Evolutionary conservation across 2,113 vertebrate species (phyloP), one percentile per base, ranked within the genome.

Genomic region (Geothlypis trichas): DNA sequence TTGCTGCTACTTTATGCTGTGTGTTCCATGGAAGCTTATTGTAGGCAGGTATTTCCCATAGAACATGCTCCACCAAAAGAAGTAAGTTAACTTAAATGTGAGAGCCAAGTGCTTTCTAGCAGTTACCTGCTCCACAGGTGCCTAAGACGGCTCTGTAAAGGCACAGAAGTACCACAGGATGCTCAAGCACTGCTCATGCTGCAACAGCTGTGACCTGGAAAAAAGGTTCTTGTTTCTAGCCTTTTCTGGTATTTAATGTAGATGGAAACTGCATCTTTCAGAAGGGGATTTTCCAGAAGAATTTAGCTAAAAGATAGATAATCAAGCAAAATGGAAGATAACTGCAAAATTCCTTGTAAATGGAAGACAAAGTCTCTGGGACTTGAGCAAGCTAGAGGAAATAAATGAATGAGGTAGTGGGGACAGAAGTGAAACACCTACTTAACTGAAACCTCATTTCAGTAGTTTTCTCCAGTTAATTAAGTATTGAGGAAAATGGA

Each of bases 401-500:
- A 78, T 81, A 97, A 95, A 94, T 89, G 86, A 96, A 94, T 90
- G 73, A 94, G 88, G 31, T 78, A 89, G 86, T 14, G 22, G 54
- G 80, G 66, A 94, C 86, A 92, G 86, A 95, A 95, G 69, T 72
- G 80, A 95, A 94, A 97, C 84, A 92, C 89, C 84, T 90, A 95
- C 86, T 96, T 89, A 89, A 92, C 69, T 68, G 93, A 95, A 97
- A 94, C 57, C 77, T 91, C 73, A 82, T 95, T 95, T 96, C 94
- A 88, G 68, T 68, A 89, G 58, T 93, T 93, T 95, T 89, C 89
- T 95, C 69, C 77, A 68, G 95, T 93, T 95, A 96, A 96, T 96
- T 96, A 95, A 96, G 92, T 91, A 94, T 65, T 89, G 91, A 95
- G 91, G 95, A 92, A 97, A 97, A 95, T 84, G 73, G 91, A 94